Percentiles rank a stretch among this genome's conserved stretches.
These are phyloP conservation scores for Sebastes minor DNA, from an alignment of 2,797 vertebrate species.

Conservation along the genomic window DNA sequence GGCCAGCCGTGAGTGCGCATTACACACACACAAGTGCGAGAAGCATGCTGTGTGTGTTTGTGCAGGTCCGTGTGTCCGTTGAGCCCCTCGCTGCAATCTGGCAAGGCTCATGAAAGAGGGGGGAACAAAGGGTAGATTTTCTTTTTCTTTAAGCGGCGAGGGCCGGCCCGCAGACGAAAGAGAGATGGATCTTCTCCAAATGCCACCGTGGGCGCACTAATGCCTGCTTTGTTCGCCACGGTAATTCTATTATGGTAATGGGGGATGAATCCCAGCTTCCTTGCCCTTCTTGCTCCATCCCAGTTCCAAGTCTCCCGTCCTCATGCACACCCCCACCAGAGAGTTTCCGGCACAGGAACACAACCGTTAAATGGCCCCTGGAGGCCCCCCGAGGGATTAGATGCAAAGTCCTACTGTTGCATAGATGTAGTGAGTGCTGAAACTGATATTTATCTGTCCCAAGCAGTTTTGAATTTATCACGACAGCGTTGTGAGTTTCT, in stretches of 20 bases:
- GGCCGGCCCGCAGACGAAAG: slow-evolving; percentile 52
- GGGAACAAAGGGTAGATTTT: slow-evolving; percentile 63
- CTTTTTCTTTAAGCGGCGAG: slow-evolving; percentile 51
- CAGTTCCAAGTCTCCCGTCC: slow-evolving; percentile 26
- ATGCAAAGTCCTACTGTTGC: slow-evolving; percentile 27
- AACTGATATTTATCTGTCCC: slow-evolving; percentile 30
- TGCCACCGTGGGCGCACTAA: slow-evolving; percentile 65
- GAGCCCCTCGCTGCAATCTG: slow-evolving; percentile 42
- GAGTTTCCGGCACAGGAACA: slow-evolving; percentile 56
- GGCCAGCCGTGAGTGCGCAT: background rate
- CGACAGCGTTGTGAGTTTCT: background rate
- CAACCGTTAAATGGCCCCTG: slow-evolving; percentile 43
- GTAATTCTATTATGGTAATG: slow-evolving; percentile 79
- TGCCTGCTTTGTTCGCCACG: slow-evolving; percentile 67
- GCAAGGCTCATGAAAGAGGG: slow-evolving; percentile 43
- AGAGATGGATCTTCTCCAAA: slow-evolving; percentile 75
- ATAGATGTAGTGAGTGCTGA: background rate
- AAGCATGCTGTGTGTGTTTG: slow-evolving; percentile 13
- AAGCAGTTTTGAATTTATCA: background rate
- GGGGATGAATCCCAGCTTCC: slow-evolving; percentile 56
- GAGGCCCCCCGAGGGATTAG: slow-evolving; percentile 48
- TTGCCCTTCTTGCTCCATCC: slow-evolving; percentile 40
- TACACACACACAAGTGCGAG: background rate
- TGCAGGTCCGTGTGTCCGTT: slow-evolving; percentile 26
- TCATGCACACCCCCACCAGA: background rate